A percentile compares a stretch with the other conserved stretches of the same genome.
These are phyloP conservation scores for Ptychoptera albimana DNA, from an alignment of 2,888 invertebrate species.

Conservation along the genomic window DNA sequence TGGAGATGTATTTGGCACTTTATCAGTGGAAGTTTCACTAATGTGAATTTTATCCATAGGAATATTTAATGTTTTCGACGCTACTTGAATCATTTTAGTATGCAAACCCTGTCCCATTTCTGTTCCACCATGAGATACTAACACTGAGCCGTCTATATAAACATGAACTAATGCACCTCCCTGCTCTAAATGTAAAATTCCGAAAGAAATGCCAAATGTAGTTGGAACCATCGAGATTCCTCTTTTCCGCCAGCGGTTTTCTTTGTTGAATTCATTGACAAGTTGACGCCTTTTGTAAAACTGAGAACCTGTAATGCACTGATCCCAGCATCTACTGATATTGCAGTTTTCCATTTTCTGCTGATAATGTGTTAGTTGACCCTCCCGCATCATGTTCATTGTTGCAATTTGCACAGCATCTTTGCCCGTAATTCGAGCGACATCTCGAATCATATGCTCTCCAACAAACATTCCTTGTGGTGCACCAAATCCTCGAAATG, in stretches of 20 bases:
- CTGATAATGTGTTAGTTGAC: constrained; percentile 60
- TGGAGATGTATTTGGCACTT: constrained; percentile 79
- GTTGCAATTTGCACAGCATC: constrained; percentile 45
- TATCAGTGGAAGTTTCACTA: constrained; percentile 72
- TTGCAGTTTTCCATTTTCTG: constrained; percentile 60
- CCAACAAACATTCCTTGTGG: constrained; percentile 83
- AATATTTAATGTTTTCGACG: constrained; percentile 54
- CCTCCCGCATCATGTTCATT: constrained; percentile 67
- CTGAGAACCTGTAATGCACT: constrained; percentile 52
- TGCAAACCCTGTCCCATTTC: constrained; percentile 97
- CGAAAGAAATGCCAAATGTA: constrained; percentile 73
- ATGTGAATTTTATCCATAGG: constrained; percentile 60
- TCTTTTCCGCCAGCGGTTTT: constrained; percentile 72
- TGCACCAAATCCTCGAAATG: constrained; percentile 83
- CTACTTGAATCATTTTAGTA: constrained; percentile 90
- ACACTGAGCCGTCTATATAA: constrained; percentile 78
- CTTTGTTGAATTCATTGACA: constrained; percentile 54
- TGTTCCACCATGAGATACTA: constrained; percentile 80
- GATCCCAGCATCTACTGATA: constrained; percentile 56
- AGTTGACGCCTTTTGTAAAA: constrained; percentile 39
- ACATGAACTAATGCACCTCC: constrained; percentile 74
- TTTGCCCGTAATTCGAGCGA: constrained; percentile 52
- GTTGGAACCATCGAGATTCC: constrained; percentile 71
- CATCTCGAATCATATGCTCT: constrained; percentile 60
- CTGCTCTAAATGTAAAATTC: constrained; percentile 61